Percentiles rank a stretch among this genome's conserved stretches.
Conservation (phyloP, 2,888 invertebrate genomes). For the Polia nebulosa region DNA sequence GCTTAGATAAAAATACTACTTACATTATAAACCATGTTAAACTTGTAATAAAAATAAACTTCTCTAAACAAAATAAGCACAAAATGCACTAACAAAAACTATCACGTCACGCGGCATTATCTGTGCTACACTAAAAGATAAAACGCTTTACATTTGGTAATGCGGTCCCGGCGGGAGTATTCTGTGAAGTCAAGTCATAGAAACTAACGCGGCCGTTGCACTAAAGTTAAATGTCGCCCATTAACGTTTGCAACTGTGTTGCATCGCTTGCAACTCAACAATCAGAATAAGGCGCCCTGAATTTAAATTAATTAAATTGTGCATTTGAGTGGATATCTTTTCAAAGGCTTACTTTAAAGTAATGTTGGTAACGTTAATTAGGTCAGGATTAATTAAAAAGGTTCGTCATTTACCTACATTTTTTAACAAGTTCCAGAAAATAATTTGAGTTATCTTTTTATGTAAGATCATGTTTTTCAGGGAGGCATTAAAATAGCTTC, state of each 20-base stretch:
- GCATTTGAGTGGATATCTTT: slow-evolving; percentile 9
- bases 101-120: slow-evolving; percentile 16
- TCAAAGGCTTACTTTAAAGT: not conserved
- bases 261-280: slow-evolving; percentile 34
- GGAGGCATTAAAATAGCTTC: not conserved
- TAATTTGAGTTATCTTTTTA: not conserved
- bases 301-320: slow-evolving; percentile 48
- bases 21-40: too few species aligned
- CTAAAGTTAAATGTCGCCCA: slow-evolving; percentile 55
- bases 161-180: slow-evolving; percentile 39
- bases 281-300: slow-evolving; percentile 30
- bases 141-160: slow-evolving; percentile 59
- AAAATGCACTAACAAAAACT: slow-evolving; percentile 23
- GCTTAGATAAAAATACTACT: too few species aligned
- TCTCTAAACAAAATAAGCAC: not conserved
- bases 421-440: not conserved
- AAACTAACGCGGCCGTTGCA: slow-evolving; percentile 51
- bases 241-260: slow-evolving; percentile 60
- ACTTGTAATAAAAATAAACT: not conserved
- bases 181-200: slow-evolving; percentile 56
- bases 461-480: not conserved
- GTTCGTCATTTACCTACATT: not conserved
- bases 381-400: not conserved
- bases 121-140: slow-evolving; percentile 44
- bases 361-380: slow-evolving; percentile 11